phyloP scores from a whole-genome alignment of 2,113 vertebrate genomes.

The Mobula hypostoma region DNA sequence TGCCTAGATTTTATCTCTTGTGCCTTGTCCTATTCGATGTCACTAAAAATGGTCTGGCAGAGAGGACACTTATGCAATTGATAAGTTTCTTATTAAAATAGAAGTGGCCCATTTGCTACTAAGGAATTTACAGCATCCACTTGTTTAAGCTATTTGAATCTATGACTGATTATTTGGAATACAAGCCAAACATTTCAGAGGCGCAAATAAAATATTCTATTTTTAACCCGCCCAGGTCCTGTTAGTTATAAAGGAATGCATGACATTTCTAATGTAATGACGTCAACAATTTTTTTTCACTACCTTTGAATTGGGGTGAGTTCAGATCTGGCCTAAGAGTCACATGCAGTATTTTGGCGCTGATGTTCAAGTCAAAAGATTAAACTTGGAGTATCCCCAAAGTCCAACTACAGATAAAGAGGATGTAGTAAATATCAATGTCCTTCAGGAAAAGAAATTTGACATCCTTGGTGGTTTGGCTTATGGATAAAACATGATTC shows the following conservation, averaged over 20 bases:
- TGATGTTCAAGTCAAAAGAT: not conserved
- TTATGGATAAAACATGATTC: too few relatives aligned
- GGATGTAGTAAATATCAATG: too few relatives aligned
- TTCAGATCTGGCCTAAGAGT: not conserved
- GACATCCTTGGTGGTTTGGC: too few relatives aligned
- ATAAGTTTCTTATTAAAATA: constrained; percentile 26
- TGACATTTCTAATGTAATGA: not conserved
- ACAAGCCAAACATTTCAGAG: too few relatives aligned
- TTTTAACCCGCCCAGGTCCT: too few relatives aligned
- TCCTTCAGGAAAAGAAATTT: too few relatives aligned
- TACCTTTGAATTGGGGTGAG: not conserved
- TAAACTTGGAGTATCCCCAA: not conserved
- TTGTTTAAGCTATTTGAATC: not conserved
- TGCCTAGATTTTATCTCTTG: not conserved
- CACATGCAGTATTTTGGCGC: not conserved
- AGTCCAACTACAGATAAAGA: not conserved
- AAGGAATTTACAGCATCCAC: not conserved
- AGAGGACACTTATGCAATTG: constrained; percentile 2
- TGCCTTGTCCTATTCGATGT: not conserved
- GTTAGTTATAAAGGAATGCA: not conserved
- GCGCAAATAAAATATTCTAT: not conserved
- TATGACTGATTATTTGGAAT: not conserved
- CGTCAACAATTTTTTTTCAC: not conserved
- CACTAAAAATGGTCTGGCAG: constrained; percentile 15
- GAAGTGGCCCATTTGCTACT: not conserved